A percentile compares a stretch with the other conserved stretches of the same genome.
Conservation (phyloP, 2,888 invertebrate species). For the Microctonus brassicae region DNA sequence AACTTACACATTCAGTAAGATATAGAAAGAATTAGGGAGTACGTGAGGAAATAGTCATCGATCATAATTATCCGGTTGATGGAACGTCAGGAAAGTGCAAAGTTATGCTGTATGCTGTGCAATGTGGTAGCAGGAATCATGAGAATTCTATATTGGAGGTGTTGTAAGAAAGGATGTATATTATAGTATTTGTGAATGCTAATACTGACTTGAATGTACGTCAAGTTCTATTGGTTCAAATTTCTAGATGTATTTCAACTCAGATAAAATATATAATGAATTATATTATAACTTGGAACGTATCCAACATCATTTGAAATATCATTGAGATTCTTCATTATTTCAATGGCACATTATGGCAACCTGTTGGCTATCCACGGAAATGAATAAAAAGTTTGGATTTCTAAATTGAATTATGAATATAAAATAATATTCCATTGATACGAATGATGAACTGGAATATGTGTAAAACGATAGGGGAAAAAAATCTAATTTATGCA, state of each 20-base stretch:
- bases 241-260: no score
- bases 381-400: no score
- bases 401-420: no score
- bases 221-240: no score
- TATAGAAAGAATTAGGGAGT: conserved; percentile 18
- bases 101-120: conserved; percentile 11
- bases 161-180: background rate
- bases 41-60: conserved; percentile 53
- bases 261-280: no score
- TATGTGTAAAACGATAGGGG: conserved; percentile 13
- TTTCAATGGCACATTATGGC: no score
- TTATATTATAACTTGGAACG: no score
- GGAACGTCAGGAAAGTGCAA: conserved; percentile 46
- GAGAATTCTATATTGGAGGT: background rate
- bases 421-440: background rate
- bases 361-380: no score
- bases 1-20: background rate
- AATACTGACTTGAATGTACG: no score
- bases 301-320: no score
- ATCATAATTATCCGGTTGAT: conserved; percentile 63
- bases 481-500: conserved; percentile 5
- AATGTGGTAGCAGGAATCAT: background rate
- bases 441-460: conserved; percentile 20
- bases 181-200: no score
- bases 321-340: no score